Evolutionary conservation across 2,888 invertebrate genomes (phyloP), one percentile per base, ranked within the genome.

Genomic region (Pasiphila rectangulata): DNA sequence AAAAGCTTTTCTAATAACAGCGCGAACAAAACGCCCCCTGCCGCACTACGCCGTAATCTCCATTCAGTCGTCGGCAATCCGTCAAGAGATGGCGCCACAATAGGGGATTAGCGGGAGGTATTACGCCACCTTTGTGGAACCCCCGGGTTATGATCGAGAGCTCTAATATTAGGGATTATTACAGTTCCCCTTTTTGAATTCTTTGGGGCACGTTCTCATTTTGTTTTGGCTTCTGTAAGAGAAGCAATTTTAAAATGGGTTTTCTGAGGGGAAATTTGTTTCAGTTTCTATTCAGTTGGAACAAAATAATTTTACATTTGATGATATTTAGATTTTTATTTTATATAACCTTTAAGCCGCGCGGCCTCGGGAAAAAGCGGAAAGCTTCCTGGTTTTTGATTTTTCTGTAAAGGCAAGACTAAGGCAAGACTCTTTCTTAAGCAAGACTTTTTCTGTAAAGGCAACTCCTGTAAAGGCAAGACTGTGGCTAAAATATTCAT

Each of bases 11-110:
- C 72, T 76, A 79, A 83, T 81, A 83, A 72, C 61, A 61, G 52
- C 51, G 40, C 65, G 71, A 73, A 85, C 85, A 86, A 85, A 83
- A 80, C 79, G 72, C 76, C 79, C 80, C 79, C 55, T 73, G 58
- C 70, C 69, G 72, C 64, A 61, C 48, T 51, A 48, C 52, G 47
- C 52, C 57, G 74, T 79, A 83, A 84, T 79, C 83, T 82, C 83
- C 61, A 83, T 83, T 85, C 74, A 69, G 69, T 74, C 67, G 74
- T 56, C 63, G 73, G 77, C 82, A 83, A 86, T 86, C 84, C 73
- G 86, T 84, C 86, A 86, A 84, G 73, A 87, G 87, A 82, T 87
- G 87, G 79, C 83, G 83, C 80, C 67, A 87, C 87, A 87, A 87
- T 87, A 54, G 73, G 69, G 86, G 84, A 86, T 87, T 84, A 87